Conservation (phyloP, 1,140 invertebrate species). For the Triops cancriformis region DNA sequence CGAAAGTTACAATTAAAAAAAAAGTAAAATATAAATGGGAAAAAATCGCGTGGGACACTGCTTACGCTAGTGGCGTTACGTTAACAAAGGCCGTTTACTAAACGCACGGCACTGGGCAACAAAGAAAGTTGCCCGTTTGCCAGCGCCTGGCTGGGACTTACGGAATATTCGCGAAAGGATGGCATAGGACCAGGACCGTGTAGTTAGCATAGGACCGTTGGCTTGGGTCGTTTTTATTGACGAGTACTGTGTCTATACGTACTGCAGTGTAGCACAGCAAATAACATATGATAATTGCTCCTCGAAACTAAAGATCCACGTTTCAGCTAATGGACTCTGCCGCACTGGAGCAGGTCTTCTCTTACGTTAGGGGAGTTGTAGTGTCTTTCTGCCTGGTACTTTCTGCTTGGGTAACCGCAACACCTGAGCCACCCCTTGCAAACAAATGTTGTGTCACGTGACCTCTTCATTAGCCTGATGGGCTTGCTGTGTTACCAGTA, state of each 20-base stretch:
- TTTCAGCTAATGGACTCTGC: background rate
- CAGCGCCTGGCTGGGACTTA: background rate
- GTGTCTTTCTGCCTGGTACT: background rate
- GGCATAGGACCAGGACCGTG: background rate
- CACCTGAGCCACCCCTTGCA: background rate
- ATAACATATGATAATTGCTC: too few species aligned
- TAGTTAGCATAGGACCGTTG: too few species aligned
- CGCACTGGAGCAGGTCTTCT: background rate
- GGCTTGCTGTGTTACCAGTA: background rate
- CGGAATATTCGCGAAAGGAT: background rate
- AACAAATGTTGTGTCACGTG: conserved; percentile 3
- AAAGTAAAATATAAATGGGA: too few species aligned
- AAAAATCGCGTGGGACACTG: too few species aligned
- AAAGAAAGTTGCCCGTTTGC: too few species aligned
- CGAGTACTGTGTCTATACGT: background rate
- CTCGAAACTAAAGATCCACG: too few species aligned
- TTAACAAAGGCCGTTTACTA: too few species aligned
- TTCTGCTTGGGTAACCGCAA: background rate
- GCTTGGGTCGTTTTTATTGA: too few species aligned
- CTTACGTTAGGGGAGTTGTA: background rate
- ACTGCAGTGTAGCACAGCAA: too few species aligned
- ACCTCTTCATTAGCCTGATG: conserved; percentile 9
- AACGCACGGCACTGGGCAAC: too few species aligned
- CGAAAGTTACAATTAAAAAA: too few species aligned
- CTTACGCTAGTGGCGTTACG: too few species aligned